Percentiles rank a stretch among this genome's conserved stretches.
These are phyloP conservation scores for Stegostoma tigrinum DNA, from an alignment of 2,113 vertebrate genomes.

Conservation along the genomic window DNA sequence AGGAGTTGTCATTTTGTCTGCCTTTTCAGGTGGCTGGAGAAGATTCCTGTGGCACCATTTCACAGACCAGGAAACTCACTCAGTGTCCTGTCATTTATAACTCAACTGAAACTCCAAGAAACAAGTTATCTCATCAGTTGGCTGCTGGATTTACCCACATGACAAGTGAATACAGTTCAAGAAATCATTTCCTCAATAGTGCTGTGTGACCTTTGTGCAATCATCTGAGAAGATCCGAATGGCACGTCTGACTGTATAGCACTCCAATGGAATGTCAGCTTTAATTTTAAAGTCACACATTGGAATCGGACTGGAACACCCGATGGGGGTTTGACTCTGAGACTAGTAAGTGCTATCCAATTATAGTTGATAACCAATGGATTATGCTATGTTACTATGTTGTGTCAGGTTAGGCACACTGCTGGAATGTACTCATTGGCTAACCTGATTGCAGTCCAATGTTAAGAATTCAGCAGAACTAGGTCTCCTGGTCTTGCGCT, in stretches of 20 bases:
- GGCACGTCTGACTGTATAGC: neutral
- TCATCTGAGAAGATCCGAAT: neutral
- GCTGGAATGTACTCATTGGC: neutral
- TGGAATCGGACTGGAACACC: neutral
- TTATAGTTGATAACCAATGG: neutral
- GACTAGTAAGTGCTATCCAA: neutral
- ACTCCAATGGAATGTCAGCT: neutral
- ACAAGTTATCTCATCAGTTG: no score
- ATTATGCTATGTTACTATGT: neutral
- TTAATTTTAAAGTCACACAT: neutral
- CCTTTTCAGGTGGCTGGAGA: no score
- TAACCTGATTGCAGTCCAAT: neutral
- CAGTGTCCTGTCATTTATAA: no score
- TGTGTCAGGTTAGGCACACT: neutral
- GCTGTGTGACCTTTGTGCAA: neutral
- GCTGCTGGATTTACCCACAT: no score
- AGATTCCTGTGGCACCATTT: no score
- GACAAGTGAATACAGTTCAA: neutral
- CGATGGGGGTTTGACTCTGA: neutral
- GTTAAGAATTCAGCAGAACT: neutral
- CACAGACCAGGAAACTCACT: no score
- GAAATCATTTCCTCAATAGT: neutral
- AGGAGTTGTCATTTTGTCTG: no score
- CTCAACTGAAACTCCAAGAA: no score
- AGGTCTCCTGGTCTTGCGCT: neutral